Base-by-base conservation (phyloP, 2,113 vertebrate genomes). In the Patagioenas fasciata region DNA sequence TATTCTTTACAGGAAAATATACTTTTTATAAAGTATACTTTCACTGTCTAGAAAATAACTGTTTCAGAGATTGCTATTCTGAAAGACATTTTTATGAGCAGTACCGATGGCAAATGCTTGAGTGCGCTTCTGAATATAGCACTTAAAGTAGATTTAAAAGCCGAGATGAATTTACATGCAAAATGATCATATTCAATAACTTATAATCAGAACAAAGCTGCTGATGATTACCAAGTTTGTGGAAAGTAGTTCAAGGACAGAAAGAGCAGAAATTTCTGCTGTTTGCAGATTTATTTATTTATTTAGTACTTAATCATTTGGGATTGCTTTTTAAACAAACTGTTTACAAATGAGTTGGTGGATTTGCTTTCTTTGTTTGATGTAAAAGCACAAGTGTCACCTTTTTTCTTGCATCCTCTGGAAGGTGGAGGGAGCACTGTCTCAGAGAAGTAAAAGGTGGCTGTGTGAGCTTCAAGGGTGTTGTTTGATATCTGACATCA, bases 311-410 rank as follows among this genome's bases (percentile, higher is more conserved):
- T 91, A 87, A 89, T 95, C 70, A 95, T 85, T 80, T 34, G 80
- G 91, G 89, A 80, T 70, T 88, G 32, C 23, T 96, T 85, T 95
- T 90, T 89, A 94, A 95, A 95, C 89, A 95, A 91, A 81, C 16
- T 95, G 83, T 96, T 96, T 91, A 58, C 29, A 42, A 94, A 89
- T 57, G 78, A 85, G 89, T 61, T 34, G 64, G 47, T 69, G 79
- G 85, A 82, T 95, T 40, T 85, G 57, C 69, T 86, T 85, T 6
- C 67, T 92, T 72, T 73, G 44, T 91, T 91, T 53, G 31, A 42
- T 81, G 90, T 58, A 87, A 51, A 80, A 18, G 57, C 38, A 21
- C 81, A 80, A 93, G 90, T 79, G 51, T 91, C 74, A 94, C 40
- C 79, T 64, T 88, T 69, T 80, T 32, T 56, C 85, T 78, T 26